Evolutionary conservation across 2,113 vertebrate genomes (phyloP), one percentile per base, ranked within the genome.

Genomic region (Centropristis striata): DNA sequence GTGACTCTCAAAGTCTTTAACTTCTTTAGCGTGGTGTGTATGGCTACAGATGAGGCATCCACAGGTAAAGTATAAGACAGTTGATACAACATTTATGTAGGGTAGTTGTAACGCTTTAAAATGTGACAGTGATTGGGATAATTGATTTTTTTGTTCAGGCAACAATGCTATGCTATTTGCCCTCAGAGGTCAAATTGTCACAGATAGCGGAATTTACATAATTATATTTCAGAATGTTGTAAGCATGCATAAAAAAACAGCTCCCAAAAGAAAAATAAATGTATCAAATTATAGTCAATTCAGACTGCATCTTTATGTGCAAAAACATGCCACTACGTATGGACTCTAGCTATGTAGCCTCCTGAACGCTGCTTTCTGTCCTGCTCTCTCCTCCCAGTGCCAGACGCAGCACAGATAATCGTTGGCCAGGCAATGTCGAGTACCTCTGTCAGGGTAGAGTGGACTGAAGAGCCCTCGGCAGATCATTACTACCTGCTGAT

Each of bases 1-100:
- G 94, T 95, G 27, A 89, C 85, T 14, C 66, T 95, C 10, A 95
- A 95, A 86, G 92, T 90, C 3, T 90, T 95, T 44, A 28, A 66
- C 2, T 94, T 88, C 69, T 93, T 82, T 49, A 50, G 0, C 20
- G 25, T 89, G 42, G 11, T 20, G 6, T 95, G 94, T 84, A 0
- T 21, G 8, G 59, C 82, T 25, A 68, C 72, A 16, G 11, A 16
- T 13, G 2, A 8, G 8, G 66, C 80, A 0, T 18, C 2, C 28
- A 95, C 95, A 93, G 92, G 95, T 94, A 88, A 80, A 59, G 46
- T 54, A 27, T 10, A 44, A 18, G 7, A 15, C 9, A 20, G 1
- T 46, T 4, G 23, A 60, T 23, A 47, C 10, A 65, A 16, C 5
- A 27, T 55, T 73, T 1, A 15, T 5, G 10, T 50, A 20, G 25